phyloP scores from a whole-genome alignment of 23 tunicate genomes.

The Halocynthia roretzi region DNA sequence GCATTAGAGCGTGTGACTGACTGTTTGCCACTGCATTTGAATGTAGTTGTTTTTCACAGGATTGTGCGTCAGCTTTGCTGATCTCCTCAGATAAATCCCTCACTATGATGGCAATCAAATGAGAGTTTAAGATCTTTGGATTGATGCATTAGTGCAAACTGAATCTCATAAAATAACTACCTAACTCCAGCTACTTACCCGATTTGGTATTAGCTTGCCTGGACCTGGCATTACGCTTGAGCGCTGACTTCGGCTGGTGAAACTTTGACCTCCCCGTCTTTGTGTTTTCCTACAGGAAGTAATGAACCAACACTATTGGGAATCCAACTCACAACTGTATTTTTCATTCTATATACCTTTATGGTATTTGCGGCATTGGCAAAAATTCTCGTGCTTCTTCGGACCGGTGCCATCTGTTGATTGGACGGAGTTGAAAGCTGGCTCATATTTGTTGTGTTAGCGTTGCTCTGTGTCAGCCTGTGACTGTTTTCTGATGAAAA shows the following conservation, averaged over 20 bases:
- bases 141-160: too few relatives aligned
- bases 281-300: slow-evolving; percentile 36
- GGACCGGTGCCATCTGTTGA: slow-evolving; percentile 19
- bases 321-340: not conserved
- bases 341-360: slow-evolving; percentile 30
- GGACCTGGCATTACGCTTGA: slow-evolving; percentile 31
- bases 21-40: not conserved
- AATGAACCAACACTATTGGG: not conserved
- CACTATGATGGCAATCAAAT: slow-evolving; percentile 13
- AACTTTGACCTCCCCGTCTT: slow-evolving; percentile 40
- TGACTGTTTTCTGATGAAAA: slow-evolving; percentile 79
- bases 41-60: slow-evolving; percentile 31
- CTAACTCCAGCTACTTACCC: not conserved
- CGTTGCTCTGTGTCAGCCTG: slow-evolving; percentile 9
- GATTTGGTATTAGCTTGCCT: slow-evolving; percentile 1
- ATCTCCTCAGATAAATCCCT: slow-evolving; percentile 70
- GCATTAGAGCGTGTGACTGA: slow-evolving; percentile 1
- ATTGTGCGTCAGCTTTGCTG: slow-evolving; percentile 43
- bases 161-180: too few relatives aligned
- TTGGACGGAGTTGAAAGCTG: slow-evolving; percentile 12
- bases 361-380: slow-evolving; percentile 56
- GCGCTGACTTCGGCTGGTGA: slow-evolving; percentile 43
- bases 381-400: slow-evolving; percentile 63
- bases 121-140: not conserved
- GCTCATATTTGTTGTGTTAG: slow-evolving; percentile 6